Conservation (phyloP, 92 coral and sea anemone species). For the Epizoanthus fatuus region DNA sequence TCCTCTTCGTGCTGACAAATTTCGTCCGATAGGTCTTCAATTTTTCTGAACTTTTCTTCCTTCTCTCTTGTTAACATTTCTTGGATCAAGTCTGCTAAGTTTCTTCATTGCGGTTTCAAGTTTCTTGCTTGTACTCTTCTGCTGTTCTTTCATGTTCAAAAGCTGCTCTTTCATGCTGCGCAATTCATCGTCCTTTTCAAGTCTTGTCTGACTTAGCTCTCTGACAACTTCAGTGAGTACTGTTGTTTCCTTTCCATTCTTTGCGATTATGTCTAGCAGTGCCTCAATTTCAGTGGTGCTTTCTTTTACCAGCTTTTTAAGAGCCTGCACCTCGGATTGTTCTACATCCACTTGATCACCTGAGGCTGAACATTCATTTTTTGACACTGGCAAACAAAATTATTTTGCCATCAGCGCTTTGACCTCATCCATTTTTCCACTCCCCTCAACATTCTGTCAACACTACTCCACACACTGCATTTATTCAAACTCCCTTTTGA, state of each 20-base stretch:
- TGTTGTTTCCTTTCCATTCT: neutral
- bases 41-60: slow-evolving; percentile 31
- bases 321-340: slow-evolving; percentile 17
- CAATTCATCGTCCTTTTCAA: slow-evolving; percentile 12
- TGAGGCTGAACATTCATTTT: neutral
- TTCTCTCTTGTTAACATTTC: slow-evolving; percentile 49
- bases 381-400: slow-evolving; percentile 30
- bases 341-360: neutral
- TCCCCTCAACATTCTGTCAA: slow-evolving; percentile 8
- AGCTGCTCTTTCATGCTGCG: slow-evolving; percentile 37
- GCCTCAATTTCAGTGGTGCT: slow-evolving; percentile 10
- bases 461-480: neutral
- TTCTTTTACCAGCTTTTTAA: slow-evolving; percentile 29
- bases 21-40: slow-evolving; percentile 21
- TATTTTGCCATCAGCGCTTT: slow-evolving; percentile 21
- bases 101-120: slow-evolving; percentile 47
- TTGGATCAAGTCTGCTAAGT: slow-evolving; percentile 18
- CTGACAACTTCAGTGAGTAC: slow-evolving; percentile 4
- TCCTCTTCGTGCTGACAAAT: neutral
- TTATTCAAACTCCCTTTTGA: neutral
- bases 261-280: slow-evolving; percentile 5
- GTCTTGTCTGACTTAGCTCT: slow-evolving; percentile 7
- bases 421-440: slow-evolving; percentile 37
- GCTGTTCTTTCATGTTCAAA: slow-evolving; percentile 27
- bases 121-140: slow-evolving; percentile 37